Evolutionary conservation across 2,797 vertebrate species (phyloP).

Genomic region (Echiichthys vipera): DNA sequence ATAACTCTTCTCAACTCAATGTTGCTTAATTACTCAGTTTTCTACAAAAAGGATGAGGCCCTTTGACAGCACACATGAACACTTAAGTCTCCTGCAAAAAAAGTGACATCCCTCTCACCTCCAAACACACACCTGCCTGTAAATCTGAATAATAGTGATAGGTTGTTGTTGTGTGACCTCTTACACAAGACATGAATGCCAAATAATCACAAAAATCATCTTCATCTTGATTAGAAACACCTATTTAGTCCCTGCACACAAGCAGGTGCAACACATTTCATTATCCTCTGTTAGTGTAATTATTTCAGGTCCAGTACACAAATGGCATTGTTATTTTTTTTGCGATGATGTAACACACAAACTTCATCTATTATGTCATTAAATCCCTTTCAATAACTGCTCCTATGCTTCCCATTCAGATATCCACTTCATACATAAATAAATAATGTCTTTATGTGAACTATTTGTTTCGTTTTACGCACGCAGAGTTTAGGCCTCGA

Average conservation of each 20-base stretch:
- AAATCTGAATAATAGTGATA: conserved; percentile 3
- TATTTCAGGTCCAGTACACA: conserved; percentile 56
- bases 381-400: background rate
- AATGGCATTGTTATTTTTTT: conserved; percentile 54
- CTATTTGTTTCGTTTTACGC: background rate
- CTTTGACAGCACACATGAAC: conserved; percentile 2
- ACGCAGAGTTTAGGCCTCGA: conserved; percentile 13
- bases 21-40: background rate
- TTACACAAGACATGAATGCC: conserved; percentile 23
- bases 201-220: conserved; percentile 34
- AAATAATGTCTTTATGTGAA: conserved; percentile 1
- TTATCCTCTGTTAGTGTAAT: conserved; percentile 48
- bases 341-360: conserved; percentile 39
- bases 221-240: conserved; percentile 47
- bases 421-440: background rate
- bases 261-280: conserved; percentile 31
- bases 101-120: background rate
- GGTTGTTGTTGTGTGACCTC: conserved; percentile 2
- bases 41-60: conserved; percentile 1
- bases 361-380: conserved; percentile 25
- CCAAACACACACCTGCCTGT: conserved; percentile 12
- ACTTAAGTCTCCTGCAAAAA: conserved; percentile 7
- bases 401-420: conserved; percentile 1
- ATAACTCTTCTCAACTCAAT: conserved; percentile 12
- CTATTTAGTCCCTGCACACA: conserved; percentile 18